Base-by-base conservation (phyloP, 2,797 vertebrate genomes). In the Brachyalestes nurse region DNA sequence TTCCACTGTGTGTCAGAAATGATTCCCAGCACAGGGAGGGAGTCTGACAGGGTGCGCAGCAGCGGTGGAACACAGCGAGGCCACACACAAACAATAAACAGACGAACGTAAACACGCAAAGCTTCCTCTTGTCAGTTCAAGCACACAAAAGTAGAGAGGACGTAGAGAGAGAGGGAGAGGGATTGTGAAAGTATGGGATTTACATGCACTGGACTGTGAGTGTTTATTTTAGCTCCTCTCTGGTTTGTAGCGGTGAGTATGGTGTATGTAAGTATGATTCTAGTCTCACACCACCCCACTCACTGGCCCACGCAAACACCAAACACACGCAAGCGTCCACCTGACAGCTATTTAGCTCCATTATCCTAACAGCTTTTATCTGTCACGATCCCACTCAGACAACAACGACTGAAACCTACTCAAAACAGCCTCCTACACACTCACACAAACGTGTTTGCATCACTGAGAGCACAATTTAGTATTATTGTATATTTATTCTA, bases 21-120 rank as follows among this genome's bases (percentile, higher is more conserved):
- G 8, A 16, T 6, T 47, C 70, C 53, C 28, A 49, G 66, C 45
- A 49, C 42, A 70, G 67, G 9, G 10, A 42, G 23, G 67, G 13
- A 17, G 23, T 3, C 19, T 51, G 67, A 51, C 45, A 42, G 72
- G 25, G 34, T 58, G 51, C 16, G 21, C 3, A 6, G 19, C 28
- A 57, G 53, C 71, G 21, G 28, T n/a, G 53, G 55, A 45, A 55
- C 57, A 25, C 16, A 28, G 6, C 42, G 5, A 64, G 42, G 9
- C 23, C 74, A 65, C 23, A 64, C 16, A 38, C 58, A 47, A 45
- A 23, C 57, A 60, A 51, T 71, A 42, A 60, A 47, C 72, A 45
- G 14, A 49, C 5, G 1, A 9, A 19, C 23, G 34, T 74, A 61
- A 75, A 47, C 57, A 25, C 1, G 64, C 58, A 49, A 23, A 49